Base-by-base conservation (phyloP, 2,888 invertebrate genomes). In the Blomia tropicalis region DNA sequence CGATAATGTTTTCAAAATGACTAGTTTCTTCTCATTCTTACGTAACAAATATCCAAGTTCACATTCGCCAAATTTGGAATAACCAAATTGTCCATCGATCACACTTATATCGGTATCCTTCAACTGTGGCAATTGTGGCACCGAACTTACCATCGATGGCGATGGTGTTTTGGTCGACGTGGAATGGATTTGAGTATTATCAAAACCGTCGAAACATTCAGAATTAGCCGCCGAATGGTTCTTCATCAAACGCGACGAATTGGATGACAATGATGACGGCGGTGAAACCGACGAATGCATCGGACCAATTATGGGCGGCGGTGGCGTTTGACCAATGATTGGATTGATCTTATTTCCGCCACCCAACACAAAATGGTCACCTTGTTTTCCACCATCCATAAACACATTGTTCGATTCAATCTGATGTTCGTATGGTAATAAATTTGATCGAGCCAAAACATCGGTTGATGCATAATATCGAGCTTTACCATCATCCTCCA, bases 391-490 rank as follows among this genome's bases (percentile, higher is more conserved):
- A 31, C 23, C 14, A 36, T 1, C 29, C 11, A 19, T 56, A 1
- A 30, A 29, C 19, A 5, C 14, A 25, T 56, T 56, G 54, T 30
- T 54, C 5, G 54, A 4, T 23, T 7, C 11, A 36, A 11, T 31
- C 51, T 7, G 51, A 14, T 17, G 14, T n/a, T 47, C 51, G 51
- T 11, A 47, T 47, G 51, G n/a, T 14, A 47, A 27, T n/a, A 47
- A 47, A n/a, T 47, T 47, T 47, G 51, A 47, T 2, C 56, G 56
- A 27, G 4, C 25, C 1, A 56, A 19, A 1, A 56, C 56, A 36
- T 62, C 62, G 4, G 62, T 41, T 2, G 62, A 62, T 4, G 62
- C 62, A 22, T 62, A 62, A 58, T 62, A 62, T 43, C 62, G 4
- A 29, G 62, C 51, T 27, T 60, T 60, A 14, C 51, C 47, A 25